phyloP scores from a whole-genome alignment of 2,888 invertebrate species.

The Clistopyga incitator region DNA sequence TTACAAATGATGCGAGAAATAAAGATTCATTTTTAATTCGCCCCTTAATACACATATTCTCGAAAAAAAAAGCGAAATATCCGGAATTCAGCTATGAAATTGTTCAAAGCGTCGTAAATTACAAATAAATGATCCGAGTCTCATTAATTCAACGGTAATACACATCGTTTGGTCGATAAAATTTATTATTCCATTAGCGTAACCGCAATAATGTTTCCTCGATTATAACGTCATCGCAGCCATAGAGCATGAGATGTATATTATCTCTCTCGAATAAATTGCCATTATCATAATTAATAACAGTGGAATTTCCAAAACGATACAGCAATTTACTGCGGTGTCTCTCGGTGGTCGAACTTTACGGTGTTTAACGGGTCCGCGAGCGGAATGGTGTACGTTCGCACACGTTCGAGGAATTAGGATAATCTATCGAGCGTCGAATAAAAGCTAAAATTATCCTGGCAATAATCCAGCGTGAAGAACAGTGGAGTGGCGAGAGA shows the following conservation, averaged over 20 bases:
- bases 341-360: constrained; percentile 37
- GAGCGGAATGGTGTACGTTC: constrained; percentile 30
- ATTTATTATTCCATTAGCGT: constrained; percentile 40
- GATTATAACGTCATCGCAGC: not conserved
- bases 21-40: not conserved
- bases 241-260: not conserved
- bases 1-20: not conserved
- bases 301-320: constrained; percentile 6
- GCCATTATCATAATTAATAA: constrained; percentile 33
- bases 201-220: constrained; percentile 4
- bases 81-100: not conserved
- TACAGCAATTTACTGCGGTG: constrained; percentile 20
- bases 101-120: not conserved
- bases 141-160: constrained; percentile 13
- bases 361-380: constrained; percentile 18
- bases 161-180: constrained; percentile 1
- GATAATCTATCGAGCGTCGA: constrained; percentile 77
- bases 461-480: constrained; percentile 77
- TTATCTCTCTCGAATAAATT: constrained; percentile 6
- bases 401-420: constrained; percentile 74
- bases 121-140: not conserved
- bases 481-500: constrained; percentile 67
- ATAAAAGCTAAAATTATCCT: constrained; percentile 79
- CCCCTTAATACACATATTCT: not conserved
- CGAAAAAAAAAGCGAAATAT: not conserved